Percentiles rank a stretch among this genome's conserved stretches.
Evolutionary conservation across 2,113 vertebrate species (phyloP).

Genomic region (Raja brachyura): DNA sequence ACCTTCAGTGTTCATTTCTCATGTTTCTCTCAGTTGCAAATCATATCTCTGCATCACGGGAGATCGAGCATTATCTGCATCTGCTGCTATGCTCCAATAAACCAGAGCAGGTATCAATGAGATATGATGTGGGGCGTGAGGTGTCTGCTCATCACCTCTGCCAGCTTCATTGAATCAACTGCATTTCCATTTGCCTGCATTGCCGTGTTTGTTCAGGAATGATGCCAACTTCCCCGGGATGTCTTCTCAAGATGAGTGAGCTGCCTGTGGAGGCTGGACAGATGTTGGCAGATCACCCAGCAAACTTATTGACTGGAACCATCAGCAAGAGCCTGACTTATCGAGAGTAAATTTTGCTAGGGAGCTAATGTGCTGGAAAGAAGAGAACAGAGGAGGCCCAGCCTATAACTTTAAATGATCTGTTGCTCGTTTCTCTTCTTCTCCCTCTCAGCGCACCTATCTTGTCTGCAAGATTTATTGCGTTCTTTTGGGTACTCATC

Average conservation of each 20-base stretch:
- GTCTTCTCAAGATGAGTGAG: neutral
- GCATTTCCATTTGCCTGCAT: neutral
- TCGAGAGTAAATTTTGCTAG: neutral
- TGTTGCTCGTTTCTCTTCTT: neutral
- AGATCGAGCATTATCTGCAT: neutral
- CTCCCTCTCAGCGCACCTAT: neutral
- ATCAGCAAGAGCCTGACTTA: neutral
- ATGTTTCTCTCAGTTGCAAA: neutral
- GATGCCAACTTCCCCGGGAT: neutral
- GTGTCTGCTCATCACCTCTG: neutral
- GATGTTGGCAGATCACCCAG: neutral
- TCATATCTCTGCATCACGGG: neutral
- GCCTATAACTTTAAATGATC: neutral
- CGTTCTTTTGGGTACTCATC: neutral
- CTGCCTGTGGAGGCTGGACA: neutral
- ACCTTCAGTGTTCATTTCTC: too few species aligned
- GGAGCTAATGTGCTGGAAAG: constrained; percentile 9
- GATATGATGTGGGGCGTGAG: neutral
- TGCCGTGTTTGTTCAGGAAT: neutral
- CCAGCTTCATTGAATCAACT: neutral
- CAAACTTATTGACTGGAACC: neutral
- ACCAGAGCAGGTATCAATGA: neutral
- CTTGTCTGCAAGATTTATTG: neutral
- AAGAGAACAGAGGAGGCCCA: neutral
- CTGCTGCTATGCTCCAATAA: neutral